phyloP scores from a whole-genome alignment of 1,140 invertebrate species.

The Drosophila orena region DNA sequence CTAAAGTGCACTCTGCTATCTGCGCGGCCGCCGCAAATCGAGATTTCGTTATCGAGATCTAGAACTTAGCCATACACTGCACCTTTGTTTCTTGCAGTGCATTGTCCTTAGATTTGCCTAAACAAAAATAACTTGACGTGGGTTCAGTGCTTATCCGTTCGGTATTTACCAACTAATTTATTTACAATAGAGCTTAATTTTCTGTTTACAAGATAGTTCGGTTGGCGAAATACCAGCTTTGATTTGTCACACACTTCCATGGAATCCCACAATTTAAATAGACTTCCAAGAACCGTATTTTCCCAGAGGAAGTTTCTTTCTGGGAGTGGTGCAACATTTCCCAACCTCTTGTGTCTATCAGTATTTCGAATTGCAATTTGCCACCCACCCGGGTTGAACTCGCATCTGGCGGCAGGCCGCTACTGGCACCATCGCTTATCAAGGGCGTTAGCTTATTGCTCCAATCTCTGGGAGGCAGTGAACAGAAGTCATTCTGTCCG shows the following conservation, averaged over 20 bases:
- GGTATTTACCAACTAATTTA: neutral
- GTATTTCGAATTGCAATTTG: neutral
- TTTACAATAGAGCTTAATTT: neutral
- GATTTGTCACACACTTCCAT: neutral
- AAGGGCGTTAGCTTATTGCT: constrained; percentile 15
- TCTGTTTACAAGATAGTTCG: neutral
- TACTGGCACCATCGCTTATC: constrained; percentile 42
- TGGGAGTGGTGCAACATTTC: neutral
- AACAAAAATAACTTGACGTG: neutral
- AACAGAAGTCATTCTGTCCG: neutral
- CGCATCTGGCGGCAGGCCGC: constrained; percentile 25
- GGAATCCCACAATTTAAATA: too few species aligned
- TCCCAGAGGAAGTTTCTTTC: neutral
- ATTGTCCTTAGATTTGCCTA: too few species aligned
- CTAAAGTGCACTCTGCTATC: constrained; percentile 39
- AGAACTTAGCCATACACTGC: neutral
- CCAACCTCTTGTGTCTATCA: neutral
- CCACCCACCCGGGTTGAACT: constrained; percentile 8
- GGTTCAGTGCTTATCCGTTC: neutral
- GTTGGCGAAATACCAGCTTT: neutral
- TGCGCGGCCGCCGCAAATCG: constrained; percentile 22
- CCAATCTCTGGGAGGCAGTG: constrained; percentile 5
- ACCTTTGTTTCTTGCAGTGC: neutral
- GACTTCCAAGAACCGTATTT: too few species aligned
- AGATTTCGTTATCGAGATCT: neutral